Conservation (phyloP, 2,888 invertebrate genomes). For the Himalopsyche tibetana region DNA sequence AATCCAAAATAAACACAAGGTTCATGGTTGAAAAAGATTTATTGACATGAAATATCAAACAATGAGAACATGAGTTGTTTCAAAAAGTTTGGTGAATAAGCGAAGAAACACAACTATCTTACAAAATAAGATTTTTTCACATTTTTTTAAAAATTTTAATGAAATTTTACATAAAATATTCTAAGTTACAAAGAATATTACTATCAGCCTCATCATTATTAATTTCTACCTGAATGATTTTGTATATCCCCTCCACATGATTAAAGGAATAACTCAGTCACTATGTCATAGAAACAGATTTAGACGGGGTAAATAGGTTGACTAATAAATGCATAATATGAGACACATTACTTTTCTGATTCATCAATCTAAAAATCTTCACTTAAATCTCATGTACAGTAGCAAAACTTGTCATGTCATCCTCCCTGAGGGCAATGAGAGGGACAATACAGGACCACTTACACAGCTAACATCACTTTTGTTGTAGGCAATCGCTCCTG, state of each 20-base stretch:
- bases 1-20: background rate
- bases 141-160: background rate
- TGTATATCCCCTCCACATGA: background rate
- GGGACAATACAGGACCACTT: too few relatives aligned
- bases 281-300: too few relatives aligned
- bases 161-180: background rate
- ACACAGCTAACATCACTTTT: too few relatives aligned
- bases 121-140: background rate
- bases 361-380: too few relatives aligned
- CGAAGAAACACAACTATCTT: background rate
- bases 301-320: too few relatives aligned
- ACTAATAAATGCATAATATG: too few relatives aligned
- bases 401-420: too few relatives aligned
- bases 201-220: slow-evolving; percentile 13
- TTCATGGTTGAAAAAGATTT: background rate
- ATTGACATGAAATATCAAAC: background rate
- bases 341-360: too few relatives aligned
- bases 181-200: background rate
- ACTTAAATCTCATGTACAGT: too few relatives aligned
- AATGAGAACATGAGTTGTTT: background rate
- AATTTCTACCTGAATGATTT: background rate
- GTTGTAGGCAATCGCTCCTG: too few relatives aligned
- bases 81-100: background rate
- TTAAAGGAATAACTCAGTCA: too few relatives aligned
- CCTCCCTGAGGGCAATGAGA: too few relatives aligned